Conservation (phyloP, 2,113 vertebrate species). For the Bolborhynchus lineola region DNA sequence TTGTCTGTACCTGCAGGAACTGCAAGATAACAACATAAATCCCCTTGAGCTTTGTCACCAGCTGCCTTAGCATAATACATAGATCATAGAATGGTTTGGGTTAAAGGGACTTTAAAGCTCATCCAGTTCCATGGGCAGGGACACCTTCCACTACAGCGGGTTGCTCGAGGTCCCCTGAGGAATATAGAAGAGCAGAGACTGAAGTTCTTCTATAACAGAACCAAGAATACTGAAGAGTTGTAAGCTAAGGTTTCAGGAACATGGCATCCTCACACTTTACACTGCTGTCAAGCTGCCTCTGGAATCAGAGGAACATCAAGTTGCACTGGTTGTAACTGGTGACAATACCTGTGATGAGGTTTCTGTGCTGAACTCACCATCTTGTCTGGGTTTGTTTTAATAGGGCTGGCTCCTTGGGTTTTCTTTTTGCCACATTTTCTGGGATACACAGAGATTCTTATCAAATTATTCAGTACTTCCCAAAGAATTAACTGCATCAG, state of each 20-base stretch:
- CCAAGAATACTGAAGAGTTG: not conserved
- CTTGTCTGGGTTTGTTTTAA: not conserved
- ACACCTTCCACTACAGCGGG: not conserved
- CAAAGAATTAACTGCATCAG: conserved; percentile 1
- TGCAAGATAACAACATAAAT: not conserved
- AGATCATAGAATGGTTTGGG: not conserved
- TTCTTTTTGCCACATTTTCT: not conserved
- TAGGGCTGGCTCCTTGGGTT: not conserved
- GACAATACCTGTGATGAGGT: not conserved
- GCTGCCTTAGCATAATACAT: not conserved
- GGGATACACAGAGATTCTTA: not conserved
- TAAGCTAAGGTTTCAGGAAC: not conserved
- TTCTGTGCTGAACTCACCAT: not conserved
- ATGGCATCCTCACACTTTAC: not conserved
- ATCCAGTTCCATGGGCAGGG: not conserved
- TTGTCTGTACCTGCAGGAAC: not conserved
- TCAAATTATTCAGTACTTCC: not conserved
- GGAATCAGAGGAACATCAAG: not conserved
- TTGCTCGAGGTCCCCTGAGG: not conserved
- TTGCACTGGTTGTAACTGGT: not conserved
- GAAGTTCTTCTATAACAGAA: not conserved
- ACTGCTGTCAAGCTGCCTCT: not conserved
- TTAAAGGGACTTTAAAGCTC: not conserved
- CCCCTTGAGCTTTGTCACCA: not conserved
- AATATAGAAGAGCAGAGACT: not conserved